Conservation (phyloP, 2,113 vertebrate genomes). For the Albula goreensis region DNA sequence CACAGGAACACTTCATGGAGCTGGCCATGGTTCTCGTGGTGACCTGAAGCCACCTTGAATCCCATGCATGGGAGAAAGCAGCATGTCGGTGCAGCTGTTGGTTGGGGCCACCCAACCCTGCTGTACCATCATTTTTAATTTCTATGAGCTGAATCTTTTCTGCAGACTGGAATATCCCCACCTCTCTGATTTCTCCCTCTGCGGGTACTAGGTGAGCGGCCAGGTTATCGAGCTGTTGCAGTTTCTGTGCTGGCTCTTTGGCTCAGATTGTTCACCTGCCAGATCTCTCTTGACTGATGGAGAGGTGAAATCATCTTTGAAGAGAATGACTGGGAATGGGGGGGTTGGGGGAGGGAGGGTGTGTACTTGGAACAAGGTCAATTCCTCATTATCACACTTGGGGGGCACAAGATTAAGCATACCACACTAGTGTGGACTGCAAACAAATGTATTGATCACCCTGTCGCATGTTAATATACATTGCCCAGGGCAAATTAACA, state of each 20-base stretch:
- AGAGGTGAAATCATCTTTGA: background rate
- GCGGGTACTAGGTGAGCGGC: background rate
- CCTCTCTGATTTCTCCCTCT: background rate
- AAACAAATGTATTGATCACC: conserved; percentile 19
- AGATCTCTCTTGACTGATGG: background rate
- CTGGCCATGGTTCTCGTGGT: background rate
- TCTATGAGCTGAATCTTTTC: background rate
- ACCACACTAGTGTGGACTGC: background rate
- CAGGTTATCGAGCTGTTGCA: background rate
- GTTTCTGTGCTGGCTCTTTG: background rate
- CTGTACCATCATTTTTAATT: too few relatives aligned
- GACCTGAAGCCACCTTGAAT: background rate
- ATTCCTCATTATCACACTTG: background rate
- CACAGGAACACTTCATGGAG: background rate
- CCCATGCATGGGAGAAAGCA: too few relatives aligned
- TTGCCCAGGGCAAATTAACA: background rate
- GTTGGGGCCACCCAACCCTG: background rate
- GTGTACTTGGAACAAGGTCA: background rate
- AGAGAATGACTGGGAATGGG: background rate
- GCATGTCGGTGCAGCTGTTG: too few relatives aligned
- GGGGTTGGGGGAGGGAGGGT: background rate
- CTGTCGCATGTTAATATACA: conserved; percentile 5
- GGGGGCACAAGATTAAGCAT: background rate
- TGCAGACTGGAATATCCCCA: background rate
- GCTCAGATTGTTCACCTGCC: background rate